Evolutionary conservation across 2,797 vertebrate genomes (phyloP).

Genomic region (Pitangus sulphuratus): DNA sequence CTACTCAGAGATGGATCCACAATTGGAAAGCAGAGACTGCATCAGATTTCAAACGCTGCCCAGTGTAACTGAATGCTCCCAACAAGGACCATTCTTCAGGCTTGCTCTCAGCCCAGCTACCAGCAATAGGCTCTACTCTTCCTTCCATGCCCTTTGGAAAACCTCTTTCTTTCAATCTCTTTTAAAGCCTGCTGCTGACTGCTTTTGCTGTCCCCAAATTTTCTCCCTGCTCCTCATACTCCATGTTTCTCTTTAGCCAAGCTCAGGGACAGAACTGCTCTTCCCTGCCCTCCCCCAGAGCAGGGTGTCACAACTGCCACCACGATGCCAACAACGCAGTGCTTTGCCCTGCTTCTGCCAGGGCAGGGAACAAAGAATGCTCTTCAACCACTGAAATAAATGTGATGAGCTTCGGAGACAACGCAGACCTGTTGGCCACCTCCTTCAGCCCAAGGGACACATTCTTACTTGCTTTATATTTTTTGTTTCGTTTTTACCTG

Average conservation of each 20-base stretch:
- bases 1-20: not conserved
- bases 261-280: not conserved
- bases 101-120: not conserved
- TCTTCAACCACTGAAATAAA: not conserved
- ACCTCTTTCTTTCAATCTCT: not conserved
- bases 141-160: fast-evolving
- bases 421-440: not conserved
- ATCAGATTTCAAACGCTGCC: not conserved
- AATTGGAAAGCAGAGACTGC: not conserved
- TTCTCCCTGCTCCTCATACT: not conserved
- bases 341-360: not conserved
- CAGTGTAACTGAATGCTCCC: not conserved
- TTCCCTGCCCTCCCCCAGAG: fast-evolving
- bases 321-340: fast-evolving
- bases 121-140: not conserved
- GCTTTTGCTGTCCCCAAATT: not conserved
- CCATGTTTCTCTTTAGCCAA: not conserved
- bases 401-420: fast-evolving
- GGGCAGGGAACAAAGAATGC: not conserved
- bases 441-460: not conserved
- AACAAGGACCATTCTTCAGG: not conserved
- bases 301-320: not conserved
- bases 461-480: not conserved
- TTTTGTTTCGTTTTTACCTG: not conserved
- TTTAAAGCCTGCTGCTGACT: not conserved